These are phyloP conservation scores for Helicoverpa zea DNA, from an alignment of 1,140 invertebrate genomes.

Conservation along the genomic window DNA sequence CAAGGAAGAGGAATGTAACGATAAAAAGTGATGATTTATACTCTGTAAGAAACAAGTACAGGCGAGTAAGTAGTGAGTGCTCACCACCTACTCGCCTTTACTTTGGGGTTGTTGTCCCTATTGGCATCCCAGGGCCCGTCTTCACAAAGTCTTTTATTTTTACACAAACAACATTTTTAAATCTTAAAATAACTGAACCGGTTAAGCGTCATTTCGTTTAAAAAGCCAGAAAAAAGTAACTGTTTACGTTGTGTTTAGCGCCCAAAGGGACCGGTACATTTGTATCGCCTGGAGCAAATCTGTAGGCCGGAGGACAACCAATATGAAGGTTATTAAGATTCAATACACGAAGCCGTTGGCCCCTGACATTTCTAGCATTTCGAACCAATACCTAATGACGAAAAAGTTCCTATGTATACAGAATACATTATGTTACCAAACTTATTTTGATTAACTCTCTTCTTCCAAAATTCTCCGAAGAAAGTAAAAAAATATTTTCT, in stretches of 20 bases:
- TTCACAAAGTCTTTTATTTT: not conserved
- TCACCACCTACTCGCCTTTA: too few species aligned
- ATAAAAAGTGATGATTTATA: constrained; percentile 5
- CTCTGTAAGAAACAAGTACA: not conserved
- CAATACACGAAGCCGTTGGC: constrained; percentile 12
- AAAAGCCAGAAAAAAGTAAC: not conserved
- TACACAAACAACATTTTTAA: not conserved
- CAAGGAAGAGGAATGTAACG: not conserved
- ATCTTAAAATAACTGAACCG: constrained; percentile 24
- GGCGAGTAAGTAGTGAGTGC: not conserved
- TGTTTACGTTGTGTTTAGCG: not conserved
- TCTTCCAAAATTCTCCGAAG: not conserved
- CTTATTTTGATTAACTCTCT: not conserved
- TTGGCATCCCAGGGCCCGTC: not conserved
- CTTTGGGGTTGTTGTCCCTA: not conserved
- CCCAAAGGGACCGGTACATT: not conserved
- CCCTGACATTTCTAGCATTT: constrained; percentile 4
- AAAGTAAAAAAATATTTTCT: not conserved
- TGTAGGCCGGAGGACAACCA: not conserved
- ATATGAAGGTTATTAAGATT: constrained; percentile 13
- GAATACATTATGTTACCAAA: not conserved
- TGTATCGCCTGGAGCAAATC: not conserved
- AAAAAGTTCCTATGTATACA: constrained; percentile 11
- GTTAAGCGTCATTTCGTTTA: not conserved
- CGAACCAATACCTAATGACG: not conserved